Percentiles rank a stretch among this genome's conserved stretches.
These are phyloP conservation scores for Collichthys lucidus DNA, from an alignment of 2,113 vertebrate genomes.

Conservation along the genomic window DNA sequence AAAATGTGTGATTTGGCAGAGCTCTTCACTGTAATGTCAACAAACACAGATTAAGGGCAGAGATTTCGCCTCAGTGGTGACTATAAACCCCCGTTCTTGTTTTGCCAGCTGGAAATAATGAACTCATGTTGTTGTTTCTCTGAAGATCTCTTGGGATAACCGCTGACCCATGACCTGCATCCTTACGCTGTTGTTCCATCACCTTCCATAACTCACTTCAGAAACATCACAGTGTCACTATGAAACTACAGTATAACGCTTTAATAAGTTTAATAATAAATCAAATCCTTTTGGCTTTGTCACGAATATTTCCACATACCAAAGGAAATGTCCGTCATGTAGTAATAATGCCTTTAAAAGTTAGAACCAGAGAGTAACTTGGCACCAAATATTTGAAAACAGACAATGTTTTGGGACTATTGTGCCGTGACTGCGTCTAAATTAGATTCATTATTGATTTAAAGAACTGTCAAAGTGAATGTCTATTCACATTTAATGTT, in stretches of 20 bases:
- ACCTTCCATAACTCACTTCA: background rate
- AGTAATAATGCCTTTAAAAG: background rate
- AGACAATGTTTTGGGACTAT: background rate
- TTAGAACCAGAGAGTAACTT: background rate
- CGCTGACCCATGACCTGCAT: slow-evolving; percentile 44
- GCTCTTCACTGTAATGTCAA: slow-evolving; percentile 11
- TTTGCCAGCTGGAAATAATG: slow-evolving; percentile 68
- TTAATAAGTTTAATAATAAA: background rate
- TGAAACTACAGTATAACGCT: background rate
- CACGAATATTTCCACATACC: too few relatives aligned
- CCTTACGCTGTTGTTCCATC: slow-evolving; percentile 38
- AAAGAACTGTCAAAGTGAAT: too few relatives aligned
- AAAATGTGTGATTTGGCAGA: background rate
- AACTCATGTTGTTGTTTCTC: slow-evolving; percentile 52
- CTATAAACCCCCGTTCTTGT: slow-evolving; percentile 29
- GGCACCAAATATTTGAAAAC: background rate
- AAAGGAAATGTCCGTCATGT: too few relatives aligned
- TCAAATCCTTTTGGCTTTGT: too few relatives aligned
- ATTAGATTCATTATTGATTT: too few relatives aligned
- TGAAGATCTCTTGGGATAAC: slow-evolving; percentile 49
- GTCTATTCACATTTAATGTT: background rate
- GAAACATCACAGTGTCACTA: slow-evolving; percentile 6
- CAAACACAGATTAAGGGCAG: background rate
- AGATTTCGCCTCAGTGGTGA: slow-evolving; percentile 4
- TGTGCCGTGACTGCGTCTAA: too few relatives aligned